Percentiles rank a stretch among this genome's conserved stretches.
Conservation (phyloP, 2,113 vertebrate genomes). For the Coptodon bakossiorum region DNA sequence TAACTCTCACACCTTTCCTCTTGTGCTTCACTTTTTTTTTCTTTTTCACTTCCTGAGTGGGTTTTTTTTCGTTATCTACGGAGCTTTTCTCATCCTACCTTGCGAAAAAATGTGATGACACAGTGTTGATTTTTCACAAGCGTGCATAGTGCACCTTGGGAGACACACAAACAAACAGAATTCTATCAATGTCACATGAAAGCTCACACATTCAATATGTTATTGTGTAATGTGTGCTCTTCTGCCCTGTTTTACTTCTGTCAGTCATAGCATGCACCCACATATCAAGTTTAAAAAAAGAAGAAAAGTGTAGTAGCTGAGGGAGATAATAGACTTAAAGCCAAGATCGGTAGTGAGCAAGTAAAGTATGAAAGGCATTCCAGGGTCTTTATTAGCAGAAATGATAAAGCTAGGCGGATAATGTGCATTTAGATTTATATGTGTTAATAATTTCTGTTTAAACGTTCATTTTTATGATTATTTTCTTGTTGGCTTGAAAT, state of each 20-base stretch:
- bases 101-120: neutral
- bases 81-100: neutral
- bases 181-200: neutral
- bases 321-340: neutral
- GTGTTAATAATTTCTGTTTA: neutral
- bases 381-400: neutral
- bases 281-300: neutral
- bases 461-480: neutral
- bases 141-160: neutral
- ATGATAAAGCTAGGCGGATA: neutral
- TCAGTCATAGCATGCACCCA: neutral
- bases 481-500: neutral
- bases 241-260: neutral
- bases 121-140: slow-evolving; percentile 33
- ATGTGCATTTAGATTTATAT: neutral
- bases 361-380: neutral
- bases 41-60: neutral
- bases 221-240: neutral
- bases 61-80: neutral
- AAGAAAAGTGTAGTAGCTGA: neutral
- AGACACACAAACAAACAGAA: neutral
- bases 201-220: neutral
- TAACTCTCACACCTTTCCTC: neutral
- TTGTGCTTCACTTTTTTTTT: neutral
- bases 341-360: neutral